Base-by-base conservation (phyloP, 2,797 vertebrate genomes). In the Cirrhinus mrigala region DNA sequence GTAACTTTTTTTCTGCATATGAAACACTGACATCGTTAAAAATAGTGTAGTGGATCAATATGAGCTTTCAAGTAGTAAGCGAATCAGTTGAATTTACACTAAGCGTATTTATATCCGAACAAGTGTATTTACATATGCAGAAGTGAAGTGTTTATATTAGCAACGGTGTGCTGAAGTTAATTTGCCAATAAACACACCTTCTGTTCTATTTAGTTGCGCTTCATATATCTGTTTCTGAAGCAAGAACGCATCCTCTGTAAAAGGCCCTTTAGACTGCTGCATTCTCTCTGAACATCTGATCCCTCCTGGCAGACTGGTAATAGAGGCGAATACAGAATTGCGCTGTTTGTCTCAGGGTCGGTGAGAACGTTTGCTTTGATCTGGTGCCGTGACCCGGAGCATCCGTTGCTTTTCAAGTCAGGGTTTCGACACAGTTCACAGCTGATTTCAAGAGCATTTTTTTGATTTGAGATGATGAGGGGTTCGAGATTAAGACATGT, bases 241-340 rank as follows among this genome's bases (percentile, higher is more conserved):
- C 62, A 69, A 69, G 48, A 84, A 44, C 50, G 56, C 12, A 18
- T 84, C 27, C 48, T 77, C 33, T 84, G 60, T 58, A 40, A 69
- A 24, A 77, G 50, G 73, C 58, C 74, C 48, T 15, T 77, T 29
- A 69, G 77, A 54, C 27, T 58, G 15, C 77, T 73, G 76, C 56
- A 40, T 85, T 80, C 77, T 73, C 77, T 71, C 54, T 50, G 77
- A 79, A 73, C 76, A 79, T 85, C 56, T 79, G 83, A 85, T 85
- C 68, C 46, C 56, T 64, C 54, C 46, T 52, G 68, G 66, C 76
- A 79, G 76, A 52, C 24, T 60, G 44, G 77, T 74, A 62, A 62
- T 74, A 62, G 40, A 64, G 83, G 24, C 24, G 77, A 73, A 73
- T 74, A 74, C 54, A 27, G 44, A 44, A 74, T 52, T 52, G 68